These are phyloP conservation scores for Anoura caudifer DNA, from an alignment of 2,113 vertebrate species.

Conservation along the genomic window DNA sequence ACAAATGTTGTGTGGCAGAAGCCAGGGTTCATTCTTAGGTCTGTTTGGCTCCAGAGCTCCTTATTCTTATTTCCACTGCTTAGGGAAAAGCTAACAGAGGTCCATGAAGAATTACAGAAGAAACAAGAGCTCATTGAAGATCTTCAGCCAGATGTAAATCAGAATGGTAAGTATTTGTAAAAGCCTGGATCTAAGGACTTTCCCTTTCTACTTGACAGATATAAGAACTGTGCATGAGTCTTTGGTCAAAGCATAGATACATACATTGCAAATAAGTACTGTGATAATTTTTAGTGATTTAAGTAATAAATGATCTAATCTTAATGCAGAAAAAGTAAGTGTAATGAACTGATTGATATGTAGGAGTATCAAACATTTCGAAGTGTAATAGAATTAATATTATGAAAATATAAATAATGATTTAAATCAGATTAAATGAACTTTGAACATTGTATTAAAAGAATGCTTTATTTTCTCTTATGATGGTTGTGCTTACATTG, in stretches of 20 bases:
- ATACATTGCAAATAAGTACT: background rate
- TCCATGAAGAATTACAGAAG: constrained; percentile 97
- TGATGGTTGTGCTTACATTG: background rate
- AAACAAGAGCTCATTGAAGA: constrained; percentile 96
- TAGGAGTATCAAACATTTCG: constrained; percentile 65
- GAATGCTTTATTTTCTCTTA: background rate
- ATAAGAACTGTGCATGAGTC: background rate
- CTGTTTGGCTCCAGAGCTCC: constrained; percentile 10
- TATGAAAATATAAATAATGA: background rate
- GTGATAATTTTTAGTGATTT: background rate
- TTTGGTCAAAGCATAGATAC: background rate
- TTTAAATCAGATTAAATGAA: constrained; percentile 33
- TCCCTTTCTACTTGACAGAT: background rate
- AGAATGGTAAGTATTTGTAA: constrained; percentile 81
- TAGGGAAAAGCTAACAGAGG: constrained; percentile 95
- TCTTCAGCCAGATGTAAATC: constrained; percentile 91
- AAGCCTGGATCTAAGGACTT: background rate
- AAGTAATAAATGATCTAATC: background rate
- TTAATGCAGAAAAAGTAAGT: constrained; percentile 4
- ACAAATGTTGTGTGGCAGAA: background rate
- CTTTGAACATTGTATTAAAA: background rate
- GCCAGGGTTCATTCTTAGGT: constrained; percentile 26
- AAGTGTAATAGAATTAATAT: constrained; percentile 21
- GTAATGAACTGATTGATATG: constrained; percentile 45
- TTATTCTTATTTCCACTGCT: constrained; percentile 52